Base-by-base conservation (phyloP, 1,140 invertebrate genomes). In the Apis florea region DNA sequence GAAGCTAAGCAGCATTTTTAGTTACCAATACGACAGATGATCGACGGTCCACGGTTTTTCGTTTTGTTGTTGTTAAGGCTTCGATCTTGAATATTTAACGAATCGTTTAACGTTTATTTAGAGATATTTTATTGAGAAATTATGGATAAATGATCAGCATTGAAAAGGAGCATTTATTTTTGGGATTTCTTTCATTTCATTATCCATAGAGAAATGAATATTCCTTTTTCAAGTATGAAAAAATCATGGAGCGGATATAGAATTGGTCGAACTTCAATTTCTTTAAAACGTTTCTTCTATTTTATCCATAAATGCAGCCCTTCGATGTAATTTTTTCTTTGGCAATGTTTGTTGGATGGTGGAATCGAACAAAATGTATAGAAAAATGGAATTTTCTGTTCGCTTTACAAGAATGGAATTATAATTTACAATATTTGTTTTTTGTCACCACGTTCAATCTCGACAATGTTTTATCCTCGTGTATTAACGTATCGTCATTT, bases 11-110 rank as follows among this genome's bases (percentile, higher is more conserved):
- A 67, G 61, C 71, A 24, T 31, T 59, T 59, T 67, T 8, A 24
- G 63, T 56, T 51, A 58, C 9, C 26, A 2, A n/a, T n/a, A n/a
- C 1, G 2, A 1, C 24, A n/a, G 2, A 40, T 17, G 53, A 17
- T 73, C 71, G 40, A 67, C 58, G n/a, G 24, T 53, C 24, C 67
- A 75, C 75, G n/a, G n/a, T 80, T 75, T 58, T n/a, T 15, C 49
- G 13, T 31, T 15, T 21, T 11, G 51, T 26, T 11, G 51, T 26
- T 58, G 61, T n/a, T 67, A 66, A 56, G 13, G 13, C 11, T n/a
- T 21, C 8, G 10, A n/a, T n/a, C n/a, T 51, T 51, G 12, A n/a
- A 49, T 61, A 61, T 24, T 26, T n/a, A 61, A 54, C 12, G 53
- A 54, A 31, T 53, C 53, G 9, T 54, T 70, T 31, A 70, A 54